Percentiles rank a stretch among this genome's conserved stretches.
Evolutionary conservation across 2,888 invertebrate genomes (phyloP).

Genomic region (Patella caerulea): DNA sequence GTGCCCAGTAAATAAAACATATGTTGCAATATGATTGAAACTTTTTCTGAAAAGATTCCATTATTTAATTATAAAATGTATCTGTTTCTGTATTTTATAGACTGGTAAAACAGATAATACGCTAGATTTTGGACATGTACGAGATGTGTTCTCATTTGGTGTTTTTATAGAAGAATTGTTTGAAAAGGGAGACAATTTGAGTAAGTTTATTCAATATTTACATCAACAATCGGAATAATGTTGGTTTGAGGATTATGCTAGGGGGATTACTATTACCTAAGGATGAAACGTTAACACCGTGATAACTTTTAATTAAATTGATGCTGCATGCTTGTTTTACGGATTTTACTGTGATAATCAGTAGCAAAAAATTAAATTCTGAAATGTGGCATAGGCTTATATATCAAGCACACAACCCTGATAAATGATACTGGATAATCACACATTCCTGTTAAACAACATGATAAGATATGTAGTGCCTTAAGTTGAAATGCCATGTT

Average conservation of each 20-base stretch:
- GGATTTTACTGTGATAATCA: too few relatives aligned
- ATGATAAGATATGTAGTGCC: too few relatives aligned
- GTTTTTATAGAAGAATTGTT: constrained; percentile 57
- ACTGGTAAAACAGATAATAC: constrained; percentile 36
- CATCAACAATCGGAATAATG: neutral
- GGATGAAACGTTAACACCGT: neutral
- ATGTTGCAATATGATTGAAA: neutral
- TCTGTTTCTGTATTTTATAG: constrained; percentile 35
- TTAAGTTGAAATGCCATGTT: too few relatives aligned
- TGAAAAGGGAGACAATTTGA: constrained; percentile 56
- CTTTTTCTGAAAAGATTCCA: too few relatives aligned
- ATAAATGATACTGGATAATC: too few relatives aligned
- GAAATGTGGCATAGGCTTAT: too few relatives aligned
- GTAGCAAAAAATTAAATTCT: too few relatives aligned
- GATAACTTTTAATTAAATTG: neutral
- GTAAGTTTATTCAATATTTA: constrained; percentile 34
- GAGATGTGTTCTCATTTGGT: constrained; percentile 65
- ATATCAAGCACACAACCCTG: too few relatives aligned
- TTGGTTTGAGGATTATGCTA: neutral
- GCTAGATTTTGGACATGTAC: constrained; percentile 43
- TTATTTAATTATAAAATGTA: neutral
- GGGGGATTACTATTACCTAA: neutral
- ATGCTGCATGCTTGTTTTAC: constrained; percentile 12
- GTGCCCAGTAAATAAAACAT: too few relatives aligned
- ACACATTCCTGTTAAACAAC: too few relatives aligned